Conservation (phyloP, 2,888 invertebrate genomes). For the Leptopilina myrica region DNA sequence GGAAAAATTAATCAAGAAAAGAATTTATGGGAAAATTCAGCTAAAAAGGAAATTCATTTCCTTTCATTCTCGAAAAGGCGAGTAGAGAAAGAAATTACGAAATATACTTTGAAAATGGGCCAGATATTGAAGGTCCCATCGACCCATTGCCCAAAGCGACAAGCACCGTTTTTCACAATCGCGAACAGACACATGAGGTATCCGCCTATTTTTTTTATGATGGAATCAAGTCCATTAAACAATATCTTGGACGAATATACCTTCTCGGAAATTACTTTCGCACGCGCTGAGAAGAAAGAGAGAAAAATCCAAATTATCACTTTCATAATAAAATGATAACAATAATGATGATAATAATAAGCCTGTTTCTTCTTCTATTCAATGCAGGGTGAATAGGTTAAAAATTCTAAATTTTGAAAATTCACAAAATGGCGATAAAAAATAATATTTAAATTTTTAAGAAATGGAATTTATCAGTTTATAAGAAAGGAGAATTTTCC, state of each 20-base stretch:
- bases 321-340: no score
- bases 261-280: conserved; percentile 25
- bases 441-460: no score
- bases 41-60: conserved; percentile 2
- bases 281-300: background rate
- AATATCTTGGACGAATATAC: conserved; percentile 17
- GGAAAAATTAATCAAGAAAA: no score
- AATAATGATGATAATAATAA: no score
- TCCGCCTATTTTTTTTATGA: conserved; percentile 20
- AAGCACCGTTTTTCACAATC: conserved; percentile 15
- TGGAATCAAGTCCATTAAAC: conserved; percentile 33
- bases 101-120: conserved; percentile 25
- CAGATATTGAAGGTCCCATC: conserved; percentile 19
- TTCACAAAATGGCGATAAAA: no score
- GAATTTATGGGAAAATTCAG: no score
- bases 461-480: no score
- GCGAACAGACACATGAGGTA: background rate
- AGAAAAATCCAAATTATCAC: no score
- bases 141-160: conserved; percentile 37
- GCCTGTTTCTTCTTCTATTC: no score
- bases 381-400: no score
- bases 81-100: background rate
- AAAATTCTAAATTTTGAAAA: no score
- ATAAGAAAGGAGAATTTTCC: no score
- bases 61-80: background rate